Evolutionary conservation across 2,888 invertebrate species (phyloP), one percentile per base, ranked within the genome.

Genomic region (Cacoxenus indagator): DNA sequence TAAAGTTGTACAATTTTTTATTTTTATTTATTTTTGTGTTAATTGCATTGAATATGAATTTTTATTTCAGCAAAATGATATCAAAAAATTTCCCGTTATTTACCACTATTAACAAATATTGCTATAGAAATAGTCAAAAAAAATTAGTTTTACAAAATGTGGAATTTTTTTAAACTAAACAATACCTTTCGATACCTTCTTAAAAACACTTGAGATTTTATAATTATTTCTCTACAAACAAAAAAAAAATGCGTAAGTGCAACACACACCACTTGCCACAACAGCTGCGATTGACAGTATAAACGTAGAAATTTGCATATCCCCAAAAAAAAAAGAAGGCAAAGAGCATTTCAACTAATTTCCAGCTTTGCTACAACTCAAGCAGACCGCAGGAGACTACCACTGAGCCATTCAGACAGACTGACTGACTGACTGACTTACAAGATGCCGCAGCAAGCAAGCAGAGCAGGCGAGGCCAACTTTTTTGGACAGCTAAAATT

Each of bases 381-480:
- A 75, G 29, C 8, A 76, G 77, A 82, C 84, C 82, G 82, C 84
- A 82, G 84, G 85, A 85, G 84, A 84, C 78, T 83, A 76, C 74
- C 64, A 70, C 55, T 64, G 62, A 70, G 67, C 48, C 37, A 37
- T 8, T 37, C 37, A 37, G 37, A 51, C 51, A 22, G 51, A 51
- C 51, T 5, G 22, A 19, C 48, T 17, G 48, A 51, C 48, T 51
- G 19, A 51, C 9, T 51, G 48, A 62, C 67, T 54, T 59, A 11
- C 11, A 45, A 61, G 24, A 29, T 27, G 29, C 27, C 17, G 57
- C 17, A 57, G 57, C 57, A 29, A 69, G 55, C 54, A 31, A 67
- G 57, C 46, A 55, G 43, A 48, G 55, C 31, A 55, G 17, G 57
- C 24, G 31, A 59, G 19, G 69, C 73, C 71, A 72, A 67, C n/a